Conservation (phyloP, 2,797 vertebrate genomes). For the Moxostoma hubbsi region DNA sequence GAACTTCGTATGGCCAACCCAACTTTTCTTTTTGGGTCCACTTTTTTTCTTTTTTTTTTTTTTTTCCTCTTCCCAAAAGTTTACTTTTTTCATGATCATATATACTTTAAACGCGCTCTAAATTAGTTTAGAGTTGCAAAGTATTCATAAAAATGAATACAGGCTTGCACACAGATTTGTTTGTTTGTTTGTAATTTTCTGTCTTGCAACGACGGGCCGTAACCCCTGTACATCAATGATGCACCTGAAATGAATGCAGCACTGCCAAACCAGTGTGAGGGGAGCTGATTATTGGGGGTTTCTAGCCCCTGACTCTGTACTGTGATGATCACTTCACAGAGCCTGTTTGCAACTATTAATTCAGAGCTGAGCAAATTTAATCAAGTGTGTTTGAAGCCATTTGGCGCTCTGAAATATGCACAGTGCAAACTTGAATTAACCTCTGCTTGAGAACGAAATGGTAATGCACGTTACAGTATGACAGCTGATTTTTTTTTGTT, state of each 20-base stretch:
- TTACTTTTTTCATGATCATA: background rate
- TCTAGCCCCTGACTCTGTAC: slow-evolving; percentile 12
- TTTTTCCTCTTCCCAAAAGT: background rate
- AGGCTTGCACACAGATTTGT: background rate
- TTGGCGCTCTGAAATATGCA: slow-evolving; percentile 33
- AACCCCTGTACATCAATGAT: slow-evolving; percentile 6
- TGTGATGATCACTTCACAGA: slow-evolving; percentile 44
- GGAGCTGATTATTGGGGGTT: background rate
- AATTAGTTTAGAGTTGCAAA: slow-evolving; percentile 15
- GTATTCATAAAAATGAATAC: slow-evolving; percentile 2
- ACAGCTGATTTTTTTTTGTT: slow-evolving; percentile 14
- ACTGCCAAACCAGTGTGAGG: slow-evolving; percentile 35
- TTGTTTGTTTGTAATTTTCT: slow-evolving; percentile 13
- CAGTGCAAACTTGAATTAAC: slow-evolving; percentile 22
- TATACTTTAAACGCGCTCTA: background rate
- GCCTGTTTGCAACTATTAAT: slow-evolving; percentile 37
- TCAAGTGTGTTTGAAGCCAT: background rate
- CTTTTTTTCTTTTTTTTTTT: background rate
- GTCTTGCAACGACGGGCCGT: background rate
- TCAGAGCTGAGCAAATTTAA: background rate
- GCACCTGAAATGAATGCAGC: slow-evolving; percentile 29
- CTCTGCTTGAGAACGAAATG: slow-evolving; percentile 32
- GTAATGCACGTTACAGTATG: slow-evolving; percentile 5
- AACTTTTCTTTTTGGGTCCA: slow-evolving; percentile 18
- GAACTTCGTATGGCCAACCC: slow-evolving; percentile 7